These are phyloP conservation scores for Falcaria lacertinaria DNA, from an alignment of 2,888 invertebrate species.

Conservation along the genomic window DNA sequence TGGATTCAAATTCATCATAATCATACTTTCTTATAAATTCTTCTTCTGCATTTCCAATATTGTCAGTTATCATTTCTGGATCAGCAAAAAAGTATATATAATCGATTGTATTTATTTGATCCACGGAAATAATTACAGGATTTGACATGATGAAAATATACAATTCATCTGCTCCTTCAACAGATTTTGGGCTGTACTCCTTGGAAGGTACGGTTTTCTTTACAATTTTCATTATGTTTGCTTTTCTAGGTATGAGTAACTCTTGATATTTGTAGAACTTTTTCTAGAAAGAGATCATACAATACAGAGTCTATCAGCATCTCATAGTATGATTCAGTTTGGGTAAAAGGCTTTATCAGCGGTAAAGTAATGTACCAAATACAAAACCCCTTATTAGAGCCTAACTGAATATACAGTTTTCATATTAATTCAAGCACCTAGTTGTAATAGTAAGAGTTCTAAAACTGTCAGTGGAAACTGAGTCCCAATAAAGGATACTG, in stretches of 20 bases:
- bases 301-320: too few relatives aligned
- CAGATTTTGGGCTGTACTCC: not conserved
- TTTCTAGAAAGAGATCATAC: constrained; percentile 47
- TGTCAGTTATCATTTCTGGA: not conserved
- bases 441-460: too few relatives aligned
- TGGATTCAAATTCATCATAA: not conserved
- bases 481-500: too few relatives aligned
- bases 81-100: constrained; percentile 14
- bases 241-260: constrained; percentile 33
- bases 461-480: too few relatives aligned
- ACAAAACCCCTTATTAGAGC: too few relatives aligned
- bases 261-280: constrained; percentile 54
- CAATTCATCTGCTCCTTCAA: constrained; percentile 4
- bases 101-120: constrained; percentile 17
- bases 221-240: constrained; percentile 29
- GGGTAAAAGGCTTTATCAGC: too few relatives aligned
- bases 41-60: not conserved
- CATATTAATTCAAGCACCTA: too few relatives aligned
- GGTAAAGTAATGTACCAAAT: too few relatives aligned
- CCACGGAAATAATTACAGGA: constrained; percentile 23
- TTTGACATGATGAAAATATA: constrained; percentile 14
- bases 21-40: not conserved
- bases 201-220: constrained; percentile 16
- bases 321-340: too few relatives aligned
- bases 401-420: too few relatives aligned